These are phyloP conservation scores for Pitangus sulphuratus DNA, from an alignment of 2,797 vertebrate genomes.

Conservation along the genomic window DNA sequence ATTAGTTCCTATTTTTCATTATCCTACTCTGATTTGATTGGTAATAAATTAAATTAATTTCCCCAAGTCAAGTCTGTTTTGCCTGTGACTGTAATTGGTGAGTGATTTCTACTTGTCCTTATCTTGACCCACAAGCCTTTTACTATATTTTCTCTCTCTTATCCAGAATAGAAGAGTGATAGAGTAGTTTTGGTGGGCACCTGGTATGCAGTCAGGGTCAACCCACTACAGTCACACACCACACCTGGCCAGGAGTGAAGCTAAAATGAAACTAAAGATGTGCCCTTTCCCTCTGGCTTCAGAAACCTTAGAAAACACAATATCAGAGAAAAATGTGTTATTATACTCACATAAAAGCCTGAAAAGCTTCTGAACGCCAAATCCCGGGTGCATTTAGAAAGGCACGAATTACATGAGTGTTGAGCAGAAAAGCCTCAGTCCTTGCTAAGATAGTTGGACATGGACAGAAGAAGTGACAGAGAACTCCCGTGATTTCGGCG, in stretches of 20 bases:
- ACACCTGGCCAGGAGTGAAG: neutral
- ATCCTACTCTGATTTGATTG: neutral
- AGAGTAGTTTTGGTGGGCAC: neutral
- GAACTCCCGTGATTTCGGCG: neutral
- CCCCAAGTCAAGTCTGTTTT: neutral
- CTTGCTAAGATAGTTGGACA: neutral
- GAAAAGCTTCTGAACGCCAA: neutral
- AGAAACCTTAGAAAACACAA: neutral
- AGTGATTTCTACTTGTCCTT: neutral
- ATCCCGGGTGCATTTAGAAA: neutral
- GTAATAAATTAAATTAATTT: neutral
- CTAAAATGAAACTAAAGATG: neutral
- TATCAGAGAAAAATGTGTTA: neutral
- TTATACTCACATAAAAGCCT: neutral
- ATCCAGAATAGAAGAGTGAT: neutral
- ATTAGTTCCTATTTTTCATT: neutral
- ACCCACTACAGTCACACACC: neutral
- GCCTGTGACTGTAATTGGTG: neutral
- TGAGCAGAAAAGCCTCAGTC: neutral
- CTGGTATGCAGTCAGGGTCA: rapidly evolving
- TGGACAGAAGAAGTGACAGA: neutral
- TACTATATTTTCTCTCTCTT: neutral
- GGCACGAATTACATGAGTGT: rapidly evolving
- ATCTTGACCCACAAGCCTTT: rapidly evolving
- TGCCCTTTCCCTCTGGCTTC: neutral